Percentiles rank a stretch among this genome's conserved stretches.
These are phyloP conservation scores for Alethe diademata DNA, from an alignment of 2,113 vertebrate genomes.

Conservation along the genomic window DNA sequence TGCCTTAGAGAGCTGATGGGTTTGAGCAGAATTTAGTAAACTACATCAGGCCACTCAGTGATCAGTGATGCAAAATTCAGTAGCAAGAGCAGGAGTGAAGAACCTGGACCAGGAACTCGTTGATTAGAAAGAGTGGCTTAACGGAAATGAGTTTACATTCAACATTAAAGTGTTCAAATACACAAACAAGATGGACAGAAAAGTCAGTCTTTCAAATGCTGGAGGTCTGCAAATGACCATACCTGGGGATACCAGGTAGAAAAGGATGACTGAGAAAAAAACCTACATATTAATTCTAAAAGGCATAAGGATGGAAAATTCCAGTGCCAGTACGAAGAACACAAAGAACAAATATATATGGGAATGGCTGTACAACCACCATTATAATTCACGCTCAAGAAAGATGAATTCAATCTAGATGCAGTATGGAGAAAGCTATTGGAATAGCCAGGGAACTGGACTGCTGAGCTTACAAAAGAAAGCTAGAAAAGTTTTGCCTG, in stretches of 20 bases:
- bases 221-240: not conserved
- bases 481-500: not conserved
- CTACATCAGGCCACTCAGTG: not conserved
- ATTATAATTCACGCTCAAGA: not conserved
- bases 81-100: not conserved
- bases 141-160: not conserved
- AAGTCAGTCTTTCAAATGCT: not conserved
- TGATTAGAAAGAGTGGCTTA: not conserved
- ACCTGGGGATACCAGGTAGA: not conserved
- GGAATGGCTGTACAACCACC: not conserved
- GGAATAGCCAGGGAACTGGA: not conserved
- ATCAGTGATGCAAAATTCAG: not conserved
- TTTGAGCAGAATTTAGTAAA: not conserved
- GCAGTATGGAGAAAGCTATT: not conserved
- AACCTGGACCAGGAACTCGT: not conserved
- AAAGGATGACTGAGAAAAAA: not conserved
- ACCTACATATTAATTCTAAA: not conserved
- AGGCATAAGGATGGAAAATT: not conserved
- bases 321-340: not conserved
- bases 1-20: not conserved
- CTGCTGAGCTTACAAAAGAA: not conserved
- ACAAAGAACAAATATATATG: not conserved
- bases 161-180: not conserved
- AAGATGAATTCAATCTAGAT: not conserved
- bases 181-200: not conserved